Evolutionary conservation across 2,888 invertebrate species (phyloP).

Genomic region (Andrena camellia): DNA sequence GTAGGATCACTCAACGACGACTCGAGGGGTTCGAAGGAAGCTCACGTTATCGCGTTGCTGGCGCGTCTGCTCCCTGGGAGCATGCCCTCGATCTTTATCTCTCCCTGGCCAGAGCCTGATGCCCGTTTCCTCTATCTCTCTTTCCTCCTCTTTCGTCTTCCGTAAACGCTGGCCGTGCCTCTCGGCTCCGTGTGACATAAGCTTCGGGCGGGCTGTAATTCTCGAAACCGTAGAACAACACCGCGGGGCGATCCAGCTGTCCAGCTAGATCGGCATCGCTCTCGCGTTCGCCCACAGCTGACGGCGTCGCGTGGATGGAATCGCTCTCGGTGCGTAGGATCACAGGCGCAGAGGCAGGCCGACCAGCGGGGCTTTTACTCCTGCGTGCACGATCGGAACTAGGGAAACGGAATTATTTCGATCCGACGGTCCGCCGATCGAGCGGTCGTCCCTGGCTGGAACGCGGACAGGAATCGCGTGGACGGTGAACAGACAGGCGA

Average conservation of each 20-base stretch:
- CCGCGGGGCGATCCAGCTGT: no score
- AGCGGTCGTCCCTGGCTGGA: conserved; percentile 16
- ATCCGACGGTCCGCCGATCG: conserved; percentile 14
- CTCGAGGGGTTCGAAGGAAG: conserved; percentile 36
- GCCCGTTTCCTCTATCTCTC: background rate
- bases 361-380: background rate
- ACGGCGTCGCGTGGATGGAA: background rate
- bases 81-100: conserved; percentile 30
- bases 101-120: background rate
- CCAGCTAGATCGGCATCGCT: background rate
- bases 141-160: conserved; percentile 44
- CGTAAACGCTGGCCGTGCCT: conserved; percentile 23
- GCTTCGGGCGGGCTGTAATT: background rate
- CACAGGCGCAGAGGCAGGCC: background rate
- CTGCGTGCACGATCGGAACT: background rate
- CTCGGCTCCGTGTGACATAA: conserved; percentile 44
- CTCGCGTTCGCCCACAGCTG: background rate
- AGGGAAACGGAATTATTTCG: conserved; percentile 34
- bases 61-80: conserved; percentile 26
- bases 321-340: no score
- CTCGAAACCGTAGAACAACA: background rate
- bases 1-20: conserved; percentile 29
- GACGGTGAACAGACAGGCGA: conserved; percentile 37
- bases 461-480: conserved; percentile 38
- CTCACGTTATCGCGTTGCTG: conserved; percentile 51